A percentile compares a stretch with the other conserved stretches of the same genome.
Evolutionary conservation across 2,888 invertebrate genomes (phyloP).

Genomic region (Lutraria lutraria): DNA sequence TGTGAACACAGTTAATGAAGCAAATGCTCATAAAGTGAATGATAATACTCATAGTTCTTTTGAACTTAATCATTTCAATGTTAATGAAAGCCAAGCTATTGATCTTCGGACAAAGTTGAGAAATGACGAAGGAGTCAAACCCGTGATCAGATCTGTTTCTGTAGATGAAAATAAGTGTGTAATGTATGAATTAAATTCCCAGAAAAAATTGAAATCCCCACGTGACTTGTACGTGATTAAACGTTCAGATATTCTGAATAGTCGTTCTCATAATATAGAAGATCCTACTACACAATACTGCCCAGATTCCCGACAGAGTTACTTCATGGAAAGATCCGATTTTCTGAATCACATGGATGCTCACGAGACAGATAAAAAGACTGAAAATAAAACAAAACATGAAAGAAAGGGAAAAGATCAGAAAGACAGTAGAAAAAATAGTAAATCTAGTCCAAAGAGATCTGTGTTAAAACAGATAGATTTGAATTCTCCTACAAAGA

Average conservation of each 20-base stretch:
- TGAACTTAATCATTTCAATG: not conserved
- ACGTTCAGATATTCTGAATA: slow-evolving; percentile 18
- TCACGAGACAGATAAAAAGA: slow-evolving; percentile 14
- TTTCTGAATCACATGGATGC: slow-evolving; percentile 53
- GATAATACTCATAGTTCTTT: not conserved
- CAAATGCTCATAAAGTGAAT: not conserved
- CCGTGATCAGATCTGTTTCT: not conserved
- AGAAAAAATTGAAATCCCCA: slow-evolving; percentile 22
- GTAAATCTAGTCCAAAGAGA: not conserved
- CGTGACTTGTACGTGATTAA: slow-evolving; percentile 4
- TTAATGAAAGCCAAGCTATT: slow-evolving; percentile 23
- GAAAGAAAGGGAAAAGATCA: not conserved
- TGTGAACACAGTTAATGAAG: not conserved
- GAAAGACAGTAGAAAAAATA: not conserved
- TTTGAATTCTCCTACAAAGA: not conserved
- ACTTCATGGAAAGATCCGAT: slow-evolving; percentile 37
- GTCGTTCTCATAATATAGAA: slow-evolving; percentile 34
- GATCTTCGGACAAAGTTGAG: slow-evolving; percentile 9
- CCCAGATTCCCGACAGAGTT: slow-evolving; percentile 35
- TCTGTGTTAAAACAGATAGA: not conserved
- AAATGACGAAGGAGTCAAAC: not conserved
- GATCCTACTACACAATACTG: slow-evolving; percentile 33
- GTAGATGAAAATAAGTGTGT: not conserved
- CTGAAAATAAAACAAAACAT: not conserved
- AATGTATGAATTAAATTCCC: slow-evolving; percentile 31